Evolutionary conservation across 2,797 vertebrate genomes (phyloP).

Genomic region (Pelobates cultripes): DNA sequence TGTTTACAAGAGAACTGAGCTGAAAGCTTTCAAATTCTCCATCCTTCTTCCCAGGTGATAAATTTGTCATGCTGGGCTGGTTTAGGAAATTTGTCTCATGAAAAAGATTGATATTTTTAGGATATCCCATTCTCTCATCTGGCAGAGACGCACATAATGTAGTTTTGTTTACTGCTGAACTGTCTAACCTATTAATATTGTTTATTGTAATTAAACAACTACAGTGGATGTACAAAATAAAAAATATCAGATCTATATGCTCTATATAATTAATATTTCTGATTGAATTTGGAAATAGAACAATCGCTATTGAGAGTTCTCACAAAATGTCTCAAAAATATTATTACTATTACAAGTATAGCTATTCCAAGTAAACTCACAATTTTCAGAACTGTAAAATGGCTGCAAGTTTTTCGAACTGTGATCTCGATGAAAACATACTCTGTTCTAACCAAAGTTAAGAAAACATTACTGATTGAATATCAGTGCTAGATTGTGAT

Average conservation of each 20-base stretch:
- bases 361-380: too few relatives aligned
- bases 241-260: not conserved
- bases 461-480: too few relatives aligned
- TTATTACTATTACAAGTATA: too few relatives aligned
- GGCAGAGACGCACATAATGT: slow-evolving; percentile 32
- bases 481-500: too few relatives aligned
- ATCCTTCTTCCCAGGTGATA: slow-evolving; percentile 51
- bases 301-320: not conserved
- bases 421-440: too few relatives aligned
- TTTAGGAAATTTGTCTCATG: slow-evolving; percentile 51
- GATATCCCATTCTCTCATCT: slow-evolving; percentile 48
- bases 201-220: slow-evolving; percentile 25
- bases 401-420: too few relatives aligned
- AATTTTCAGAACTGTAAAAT: too few relatives aligned
- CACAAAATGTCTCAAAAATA: not conserved
- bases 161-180: not conserved
- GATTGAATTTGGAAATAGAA: too few relatives aligned
- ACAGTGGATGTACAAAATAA: not conserved
- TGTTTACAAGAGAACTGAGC: slow-evolving; percentile 53
- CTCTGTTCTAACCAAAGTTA: too few relatives aligned
- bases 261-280: too few relatives aligned
- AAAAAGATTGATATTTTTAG: slow-evolving; percentile 54
- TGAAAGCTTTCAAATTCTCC: slow-evolving; percentile 39
- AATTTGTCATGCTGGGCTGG: slow-evolving; percentile 47
- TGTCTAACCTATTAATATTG: slow-evolving; percentile 10